phyloP scores from a whole-genome alignment of 1,140 invertebrate species.

The Acromyrmex heyeri region DNA sequence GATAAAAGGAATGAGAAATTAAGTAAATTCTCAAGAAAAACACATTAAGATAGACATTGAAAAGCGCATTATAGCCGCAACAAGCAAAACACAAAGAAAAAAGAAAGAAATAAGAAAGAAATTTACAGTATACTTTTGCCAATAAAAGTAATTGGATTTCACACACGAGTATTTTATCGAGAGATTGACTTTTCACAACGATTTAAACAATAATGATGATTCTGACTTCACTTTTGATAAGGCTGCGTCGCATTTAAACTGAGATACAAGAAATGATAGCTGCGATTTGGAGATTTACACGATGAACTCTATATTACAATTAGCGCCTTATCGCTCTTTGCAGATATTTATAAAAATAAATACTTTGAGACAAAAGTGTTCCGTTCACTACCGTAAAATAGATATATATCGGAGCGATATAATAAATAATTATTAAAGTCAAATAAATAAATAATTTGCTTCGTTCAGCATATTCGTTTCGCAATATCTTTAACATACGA shows the following conservation, averaged over 20 bases:
- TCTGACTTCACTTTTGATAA: constrained; percentile 74
- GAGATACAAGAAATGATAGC: constrained; percentile 79
- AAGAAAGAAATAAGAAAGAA: constrained; percentile 71
- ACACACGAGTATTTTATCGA: constrained; percentile 76
- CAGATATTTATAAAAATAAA: constrained; percentile 87
- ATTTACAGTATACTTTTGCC: constrained; percentile 67
- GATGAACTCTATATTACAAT: constrained; percentile 72
- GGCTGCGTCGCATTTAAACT: constrained; percentile 74
- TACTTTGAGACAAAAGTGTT: constrained; percentile 83
- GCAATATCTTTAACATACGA: constrained; percentile 82
- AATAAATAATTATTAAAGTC: constrained; percentile 86
- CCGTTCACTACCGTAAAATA: constrained; percentile 81
- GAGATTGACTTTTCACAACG: constrained; percentile 36
- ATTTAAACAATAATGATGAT: constrained; percentile 62
- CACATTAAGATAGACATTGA: constrained; percentile 70
- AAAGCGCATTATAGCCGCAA: constrained; percentile 80
- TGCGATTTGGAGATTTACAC: constrained; percentile 73
- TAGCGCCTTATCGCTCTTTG: constrained; percentile 69
- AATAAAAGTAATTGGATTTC: constrained; percentile 74
- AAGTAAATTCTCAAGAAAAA: constrained; percentile 67
- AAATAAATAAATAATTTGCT: constrained; percentile 87
- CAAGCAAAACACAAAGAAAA: constrained; percentile 72
- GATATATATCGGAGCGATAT: constrained; percentile 77
- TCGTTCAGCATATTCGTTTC: constrained; percentile 82
- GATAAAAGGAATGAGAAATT: constrained; percentile 58